A percentile compares a stretch with the other conserved stretches of the same genome.
phyloP scores from a whole-genome alignment of 2,113 vertebrate species.

The Oryzias javanicus region DNA sequence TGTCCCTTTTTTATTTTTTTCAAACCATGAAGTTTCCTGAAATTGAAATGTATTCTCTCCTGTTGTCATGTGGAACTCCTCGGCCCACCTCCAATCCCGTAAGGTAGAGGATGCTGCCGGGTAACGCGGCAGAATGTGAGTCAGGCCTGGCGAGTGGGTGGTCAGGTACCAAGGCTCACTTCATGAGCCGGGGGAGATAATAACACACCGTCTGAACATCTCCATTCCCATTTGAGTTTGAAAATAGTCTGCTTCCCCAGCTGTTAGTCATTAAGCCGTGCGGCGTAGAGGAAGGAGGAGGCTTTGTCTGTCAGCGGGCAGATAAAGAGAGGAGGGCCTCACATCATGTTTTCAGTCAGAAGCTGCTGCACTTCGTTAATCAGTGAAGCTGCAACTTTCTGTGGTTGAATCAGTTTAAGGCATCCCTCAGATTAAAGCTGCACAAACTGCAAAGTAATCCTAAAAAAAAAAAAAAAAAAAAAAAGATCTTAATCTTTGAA shows the following conservation, averaged over 20 bases:
- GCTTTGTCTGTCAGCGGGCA: slow-evolving; percentile 52
- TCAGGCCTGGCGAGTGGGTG: slow-evolving; percentile 68
- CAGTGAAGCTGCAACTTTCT: slow-evolving; percentile 13
- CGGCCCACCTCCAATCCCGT: slow-evolving; percentile 13
- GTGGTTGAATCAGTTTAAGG: not conserved
- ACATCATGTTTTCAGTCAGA: slow-evolving; percentile 16
- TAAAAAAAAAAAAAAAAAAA: no score
- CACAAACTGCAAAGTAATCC: no score
- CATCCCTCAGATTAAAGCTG: no score
- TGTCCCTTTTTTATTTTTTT: no score
- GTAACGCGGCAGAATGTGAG: slow-evolving; percentile 39
- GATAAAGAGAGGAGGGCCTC: slow-evolving; percentile 51
- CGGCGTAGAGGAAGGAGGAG: slow-evolving; percentile 36
- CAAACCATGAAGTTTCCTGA: no score
- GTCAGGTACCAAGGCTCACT: slow-evolving; percentile 60
- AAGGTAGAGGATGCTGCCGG: slow-evolving; percentile 22
- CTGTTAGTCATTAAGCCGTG: slow-evolving; percentile 66
- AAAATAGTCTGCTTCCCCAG: slow-evolving; percentile 63
- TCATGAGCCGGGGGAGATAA: slow-evolving; percentile 60
- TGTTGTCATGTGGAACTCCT: not conserved
- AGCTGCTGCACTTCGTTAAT: slow-evolving; percentile 39
- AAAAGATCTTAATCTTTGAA: no score
- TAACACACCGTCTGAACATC: slow-evolving; percentile 60
- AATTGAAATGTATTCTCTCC: not conserved
- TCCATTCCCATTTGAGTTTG: slow-evolving; percentile 58